These are phyloP conservation scores for Eciton burchellii DNA, from an alignment of 1,140 invertebrate species.

Conservation along the genomic window DNA sequence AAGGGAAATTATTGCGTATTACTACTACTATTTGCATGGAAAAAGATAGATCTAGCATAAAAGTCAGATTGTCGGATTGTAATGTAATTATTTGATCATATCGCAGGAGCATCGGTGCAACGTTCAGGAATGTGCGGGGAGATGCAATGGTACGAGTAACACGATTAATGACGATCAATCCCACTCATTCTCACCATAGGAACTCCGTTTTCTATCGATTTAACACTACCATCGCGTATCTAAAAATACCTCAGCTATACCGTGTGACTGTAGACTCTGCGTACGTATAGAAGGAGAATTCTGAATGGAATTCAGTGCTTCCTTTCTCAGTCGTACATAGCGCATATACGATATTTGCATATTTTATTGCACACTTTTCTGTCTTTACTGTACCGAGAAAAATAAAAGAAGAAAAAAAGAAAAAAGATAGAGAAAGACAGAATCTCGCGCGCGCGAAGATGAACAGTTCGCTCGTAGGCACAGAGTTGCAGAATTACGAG, in stretches of 20 bases:
- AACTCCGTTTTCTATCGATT: slow-evolving; percentile 82
- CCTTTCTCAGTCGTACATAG: not conserved
- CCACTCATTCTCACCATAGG: slow-evolving; percentile 79
- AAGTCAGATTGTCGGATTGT: not conserved
- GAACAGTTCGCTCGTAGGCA: not conserved
- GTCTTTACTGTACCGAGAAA: too few species aligned
- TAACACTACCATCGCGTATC: slow-evolving; percentile 76
- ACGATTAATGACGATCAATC: slow-evolving; percentile 69
- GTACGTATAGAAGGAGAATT: slow-evolving; percentile 4
- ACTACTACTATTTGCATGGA: not conserved
- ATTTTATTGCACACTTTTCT: too few species aligned
- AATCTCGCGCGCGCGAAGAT: not conserved
- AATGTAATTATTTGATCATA: not conserved
- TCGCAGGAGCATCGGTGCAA: not conserved
- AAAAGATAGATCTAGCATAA: not conserved
- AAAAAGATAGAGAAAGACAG: too few species aligned
- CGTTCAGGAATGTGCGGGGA: slow-evolving; percentile 18
- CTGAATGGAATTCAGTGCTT: slow-evolving; percentile 10
- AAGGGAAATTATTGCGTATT: too few species aligned
- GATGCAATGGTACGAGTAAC: not conserved
- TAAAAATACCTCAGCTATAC: slow-evolving; percentile 74
- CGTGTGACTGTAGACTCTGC: slow-evolving; percentile 21
- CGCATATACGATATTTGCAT: not conserved
- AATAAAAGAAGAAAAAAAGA: too few species aligned
- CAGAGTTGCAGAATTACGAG: slow-evolving; percentile 52